These are phyloP conservation scores for Microctenopoma stevenorrisi DNA, from an alignment of 2,797 vertebrate species.

Conservation along the genomic window DNA sequence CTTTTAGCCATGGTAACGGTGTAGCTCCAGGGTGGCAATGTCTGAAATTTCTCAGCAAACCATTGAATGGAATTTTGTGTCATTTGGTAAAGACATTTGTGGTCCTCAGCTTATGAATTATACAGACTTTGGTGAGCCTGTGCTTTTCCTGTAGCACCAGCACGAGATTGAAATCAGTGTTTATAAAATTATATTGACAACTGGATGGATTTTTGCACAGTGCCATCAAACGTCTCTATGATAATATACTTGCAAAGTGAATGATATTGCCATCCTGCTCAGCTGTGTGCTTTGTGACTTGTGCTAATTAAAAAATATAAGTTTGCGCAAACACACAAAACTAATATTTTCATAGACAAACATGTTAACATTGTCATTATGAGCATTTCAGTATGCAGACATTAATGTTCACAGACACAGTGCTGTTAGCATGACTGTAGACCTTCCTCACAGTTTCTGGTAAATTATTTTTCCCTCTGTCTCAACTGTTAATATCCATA, in stretches of 20 bases:
- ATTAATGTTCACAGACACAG: background rate
- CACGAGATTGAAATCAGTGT: background rate
- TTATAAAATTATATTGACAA: background rate
- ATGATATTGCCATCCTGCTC: background rate
- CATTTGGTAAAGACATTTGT: slow-evolving; percentile 6
- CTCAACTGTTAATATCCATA: background rate
- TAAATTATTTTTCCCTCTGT: background rate
- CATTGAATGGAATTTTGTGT: background rate
- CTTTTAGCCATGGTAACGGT: background rate
- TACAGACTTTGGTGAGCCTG: background rate
- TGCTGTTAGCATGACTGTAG: background rate
- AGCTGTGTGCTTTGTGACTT: background rate
- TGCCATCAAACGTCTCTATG: no score
- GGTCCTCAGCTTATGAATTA: background rate
- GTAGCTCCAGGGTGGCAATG: background rate
- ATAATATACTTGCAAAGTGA: background rate
- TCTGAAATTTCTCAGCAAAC: background rate
- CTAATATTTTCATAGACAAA: no score
- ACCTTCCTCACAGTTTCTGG: background rate
- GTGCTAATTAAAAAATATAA: background rate
- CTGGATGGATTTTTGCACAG: background rate
- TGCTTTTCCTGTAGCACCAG: background rate
- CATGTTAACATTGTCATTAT: background rate
- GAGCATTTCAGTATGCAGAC: background rate
- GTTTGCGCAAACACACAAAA: background rate